These are phyloP conservation scores for Nesoenas mayeri DNA, from an alignment of 2,113 vertebrate genomes.

Conservation along the genomic window DNA sequence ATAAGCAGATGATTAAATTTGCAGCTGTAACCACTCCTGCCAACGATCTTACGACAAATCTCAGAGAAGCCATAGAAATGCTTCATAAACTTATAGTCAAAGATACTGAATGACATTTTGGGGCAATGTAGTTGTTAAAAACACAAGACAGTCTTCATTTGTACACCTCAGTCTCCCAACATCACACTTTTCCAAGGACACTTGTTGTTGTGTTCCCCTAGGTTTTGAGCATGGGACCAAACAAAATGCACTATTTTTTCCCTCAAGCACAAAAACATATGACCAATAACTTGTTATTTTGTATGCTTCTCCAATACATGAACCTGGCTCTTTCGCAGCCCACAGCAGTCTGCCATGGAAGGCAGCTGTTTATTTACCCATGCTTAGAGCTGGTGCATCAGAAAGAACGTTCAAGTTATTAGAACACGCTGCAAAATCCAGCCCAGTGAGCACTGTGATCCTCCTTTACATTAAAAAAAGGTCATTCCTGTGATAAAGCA, in stretches of 20 bases:
- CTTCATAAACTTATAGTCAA: background rate
- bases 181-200: background rate
- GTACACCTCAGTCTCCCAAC: background rate
- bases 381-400: background rate
- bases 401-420: accelerated
- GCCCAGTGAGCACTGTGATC: background rate
- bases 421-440: background rate
- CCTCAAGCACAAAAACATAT: background rate
- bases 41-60: background rate
- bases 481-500: background rate
- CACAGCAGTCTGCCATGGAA: background rate
- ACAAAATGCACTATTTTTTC: background rate
- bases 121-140: background rate
- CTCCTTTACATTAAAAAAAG: background rate
- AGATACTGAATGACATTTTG: background rate
- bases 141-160: background rate
- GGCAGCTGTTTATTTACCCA: background rate
- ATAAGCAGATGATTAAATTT: constrained; percentile 24
- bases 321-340: background rate
- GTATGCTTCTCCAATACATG: background rate
- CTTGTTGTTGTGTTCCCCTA: accelerated
- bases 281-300: background rate
- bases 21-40: constrained; percentile 30
- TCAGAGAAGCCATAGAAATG: background rate
- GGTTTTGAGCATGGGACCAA: background rate